A percentile compares a stretch with the other conserved stretches of the same genome.
phyloP scores from a whole-genome alignment of 2,113 vertebrate species.

The Equus quagga region DNA sequence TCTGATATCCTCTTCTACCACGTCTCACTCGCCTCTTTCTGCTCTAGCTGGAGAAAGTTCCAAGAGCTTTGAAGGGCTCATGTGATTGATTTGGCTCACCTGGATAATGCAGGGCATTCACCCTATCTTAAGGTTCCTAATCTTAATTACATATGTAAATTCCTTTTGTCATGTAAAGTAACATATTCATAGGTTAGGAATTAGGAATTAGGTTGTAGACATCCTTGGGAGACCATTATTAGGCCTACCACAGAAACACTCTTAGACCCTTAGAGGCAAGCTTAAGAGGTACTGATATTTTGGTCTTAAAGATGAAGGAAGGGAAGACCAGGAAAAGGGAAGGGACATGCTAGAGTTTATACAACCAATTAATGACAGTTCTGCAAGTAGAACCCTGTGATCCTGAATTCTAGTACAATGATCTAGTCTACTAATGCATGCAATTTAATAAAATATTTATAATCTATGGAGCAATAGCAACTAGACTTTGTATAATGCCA shows the following conservation, averaged over 20 bases:
- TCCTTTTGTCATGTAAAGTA: neutral
- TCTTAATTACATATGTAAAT: neutral
- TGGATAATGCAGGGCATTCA: neutral
- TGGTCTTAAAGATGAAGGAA: neutral
- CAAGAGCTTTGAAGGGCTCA: neutral
- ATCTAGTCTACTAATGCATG: neutral
- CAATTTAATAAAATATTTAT: slow-evolving; percentile 19
- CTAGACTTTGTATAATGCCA: neutral
- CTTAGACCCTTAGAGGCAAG: neutral
- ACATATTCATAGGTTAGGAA: neutral
- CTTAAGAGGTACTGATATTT: neutral
- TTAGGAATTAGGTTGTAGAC: neutral
- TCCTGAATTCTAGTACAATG: neutral
- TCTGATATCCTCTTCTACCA: neutral
- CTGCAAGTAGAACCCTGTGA: neutral
- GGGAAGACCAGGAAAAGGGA: neutral
- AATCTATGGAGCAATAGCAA: neutral
- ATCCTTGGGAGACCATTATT: neutral
- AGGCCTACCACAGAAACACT: neutral
- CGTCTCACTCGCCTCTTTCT: neutral
- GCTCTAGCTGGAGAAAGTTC: neutral
- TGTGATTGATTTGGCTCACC: neutral
- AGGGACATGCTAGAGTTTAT: neutral
- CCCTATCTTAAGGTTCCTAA: neutral
- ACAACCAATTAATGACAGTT: neutral